Conservation (phyloP, 2,797 vertebrate genomes). For the Lepus townsendii region DNA sequence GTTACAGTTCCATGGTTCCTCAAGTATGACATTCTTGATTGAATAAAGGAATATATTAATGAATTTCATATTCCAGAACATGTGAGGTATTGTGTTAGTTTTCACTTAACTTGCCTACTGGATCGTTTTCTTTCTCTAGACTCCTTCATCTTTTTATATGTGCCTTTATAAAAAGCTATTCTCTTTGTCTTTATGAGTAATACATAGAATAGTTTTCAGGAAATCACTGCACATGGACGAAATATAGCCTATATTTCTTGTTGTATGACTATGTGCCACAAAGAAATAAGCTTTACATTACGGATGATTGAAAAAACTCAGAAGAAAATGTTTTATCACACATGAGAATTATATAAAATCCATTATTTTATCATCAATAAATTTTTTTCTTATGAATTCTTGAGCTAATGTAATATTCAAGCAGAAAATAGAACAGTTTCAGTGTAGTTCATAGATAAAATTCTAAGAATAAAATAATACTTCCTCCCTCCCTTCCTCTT, state of each 20-base stretch:
- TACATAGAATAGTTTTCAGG: background rate
- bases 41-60: background rate
- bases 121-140: background rate
- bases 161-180: background rate
- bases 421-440: too few species aligned
- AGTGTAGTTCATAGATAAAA: too few species aligned
- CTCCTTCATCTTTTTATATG: background rate
- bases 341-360: background rate
- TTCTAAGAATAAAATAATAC: too few species aligned
- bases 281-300: background rate
- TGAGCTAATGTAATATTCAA: too few species aligned
- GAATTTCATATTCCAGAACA: background rate
- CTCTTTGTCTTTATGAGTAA: background rate
- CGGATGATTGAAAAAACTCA: background rate
- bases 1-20: background rate
- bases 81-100: background rate
- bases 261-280: background rate
- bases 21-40: background rate
- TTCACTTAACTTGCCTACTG: background rate
- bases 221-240: background rate
- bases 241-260: background rate
- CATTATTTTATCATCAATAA: background rate
- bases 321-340: constrained; percentile 10
- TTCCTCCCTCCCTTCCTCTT: too few species aligned
- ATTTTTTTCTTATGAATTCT: too few species aligned